These are phyloP conservation scores for Centropristis striata DNA, from an alignment of 2,113 vertebrate genomes.

Conservation along the genomic window DNA sequence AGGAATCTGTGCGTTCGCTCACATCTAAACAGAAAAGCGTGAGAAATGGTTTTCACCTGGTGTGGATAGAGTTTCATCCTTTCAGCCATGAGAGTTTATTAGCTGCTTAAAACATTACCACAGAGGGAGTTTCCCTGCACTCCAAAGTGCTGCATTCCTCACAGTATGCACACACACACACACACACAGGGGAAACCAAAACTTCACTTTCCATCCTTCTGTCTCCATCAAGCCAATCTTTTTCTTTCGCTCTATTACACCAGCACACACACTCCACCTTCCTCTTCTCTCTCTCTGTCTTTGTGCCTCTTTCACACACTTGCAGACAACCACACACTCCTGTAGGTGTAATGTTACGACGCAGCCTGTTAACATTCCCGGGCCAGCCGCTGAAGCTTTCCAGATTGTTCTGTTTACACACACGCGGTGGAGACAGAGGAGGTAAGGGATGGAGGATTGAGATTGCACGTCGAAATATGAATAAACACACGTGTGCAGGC, in stretches of 20 bases:
- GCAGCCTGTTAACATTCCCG: slow-evolving; percentile 74
- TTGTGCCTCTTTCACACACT: slow-evolving; percentile 22
- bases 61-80: slow-evolving; percentile 66
- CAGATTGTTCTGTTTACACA: slow-evolving; percentile 78
- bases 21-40: slow-evolving; percentile 48
- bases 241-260: slow-evolving; percentile 24
- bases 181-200: slow-evolving; percentile 22
- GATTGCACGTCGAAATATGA: slow-evolving; percentile 1
- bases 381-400: slow-evolving; percentile 65
- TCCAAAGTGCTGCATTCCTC: slow-evolving; percentile 53
- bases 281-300: slow-evolving; percentile 1
- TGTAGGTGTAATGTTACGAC: slow-evolving; percentile 67
- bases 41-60: slow-evolving; percentile 79
- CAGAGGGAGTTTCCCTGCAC: slow-evolving; percentile 57
- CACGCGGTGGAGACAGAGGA: slow-evolving; percentile 28
- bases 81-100: slow-evolving; percentile 64
- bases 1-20: slow-evolving; percentile 3
- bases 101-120: slow-evolving; percentile 67
- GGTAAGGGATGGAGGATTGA: slow-evolving; percentile 16
- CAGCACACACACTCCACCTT: slow-evolving; percentile 25
- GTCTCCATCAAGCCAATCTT: slow-evolving; percentile 42
- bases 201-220: slow-evolving; percentile 49
- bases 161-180: slow-evolving; percentile 26
- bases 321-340: slow-evolving; percentile 59
- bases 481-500: slow-evolving; percentile 18